Base-by-base conservation (phyloP, 2,888 invertebrate genomes). In the Geotrupes spiniger region DNA sequence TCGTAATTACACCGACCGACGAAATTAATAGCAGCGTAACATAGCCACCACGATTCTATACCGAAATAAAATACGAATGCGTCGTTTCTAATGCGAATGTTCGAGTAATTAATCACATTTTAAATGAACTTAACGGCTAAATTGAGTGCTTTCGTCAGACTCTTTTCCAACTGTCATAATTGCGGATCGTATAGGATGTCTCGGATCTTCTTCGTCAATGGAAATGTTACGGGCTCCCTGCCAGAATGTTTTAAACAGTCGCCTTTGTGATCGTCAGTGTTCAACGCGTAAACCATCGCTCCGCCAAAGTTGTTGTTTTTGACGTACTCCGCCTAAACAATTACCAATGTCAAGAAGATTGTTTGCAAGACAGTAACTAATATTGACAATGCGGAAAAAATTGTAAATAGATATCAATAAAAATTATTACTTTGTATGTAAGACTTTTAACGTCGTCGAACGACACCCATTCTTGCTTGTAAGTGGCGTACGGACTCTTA, bases 211-310 rank as follows among this genome's bases (percentile, higher is more conserved):
- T 53, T 57, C 1, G 58, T 67, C 43, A 72, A 69, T 10, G 74
- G 74, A 29, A 79, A 65, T 14, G 72, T 73, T 55, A 76, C 76
- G 26, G 65, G 70, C 3, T 46, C 46, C 16, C 59, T 73, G 15
- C 14, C 42, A 8, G 43, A 54, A 12, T 37, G 25, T 4, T 17
- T 15, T 58, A 66, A 54, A 64, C 89, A 90, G 11, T 70, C 66
- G 2, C 81, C 81, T 42, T 73, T 75, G 66, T 80, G 83, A 70
- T 93, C 92, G 67, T 93, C 93, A 1, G 82, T 78, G 65, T 92
- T 92, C 15, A 93, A 74, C 6, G 88, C 85, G 72, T 85, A 90
- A 49, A 92, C 76, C 92, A 92, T 92, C 3, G 85, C 87, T 25
- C 93, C 93, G 38, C 85, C 85, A 58, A 88, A 80, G 26, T 78